Conservation (phyloP, 2,888 invertebrate genomes). For the Plagiodera versicolora region DNA sequence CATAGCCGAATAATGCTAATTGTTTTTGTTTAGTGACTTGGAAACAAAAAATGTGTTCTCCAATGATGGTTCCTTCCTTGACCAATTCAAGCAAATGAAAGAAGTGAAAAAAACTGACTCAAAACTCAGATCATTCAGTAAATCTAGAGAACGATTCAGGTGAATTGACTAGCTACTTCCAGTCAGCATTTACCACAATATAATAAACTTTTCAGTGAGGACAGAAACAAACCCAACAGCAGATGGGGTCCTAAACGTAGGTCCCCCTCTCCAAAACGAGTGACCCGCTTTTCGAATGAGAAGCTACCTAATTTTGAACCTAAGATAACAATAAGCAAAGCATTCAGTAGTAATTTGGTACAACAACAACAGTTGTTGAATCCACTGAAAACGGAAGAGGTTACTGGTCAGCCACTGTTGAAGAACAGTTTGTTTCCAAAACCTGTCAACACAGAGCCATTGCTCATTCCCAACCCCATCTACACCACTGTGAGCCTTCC, state of each 20-base stretch:
- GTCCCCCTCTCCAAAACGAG: slow-evolving; percentile 44
- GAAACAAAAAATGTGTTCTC: slow-evolving; percentile 63
- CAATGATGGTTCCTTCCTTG: slow-evolving; percentile 92
- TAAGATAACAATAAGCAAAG: slow-evolving; percentile 50
- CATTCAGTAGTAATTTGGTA: slow-evolving; percentile 38
- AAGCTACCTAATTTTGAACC: slow-evolving; percentile 46
- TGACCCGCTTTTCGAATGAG: slow-evolving; percentile 49
- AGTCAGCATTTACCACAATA: no score
- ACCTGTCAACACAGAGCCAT: neutral
- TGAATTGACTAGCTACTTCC: neutral
- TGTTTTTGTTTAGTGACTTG: slow-evolving; percentile 9
- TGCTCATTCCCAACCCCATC: slow-evolving; percentile 23
- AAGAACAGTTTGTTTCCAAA: slow-evolving; percentile 24
- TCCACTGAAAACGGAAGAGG: slow-evolving; percentile 41
- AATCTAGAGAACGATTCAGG: slow-evolving; percentile 39
- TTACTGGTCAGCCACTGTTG: slow-evolving; percentile 49
- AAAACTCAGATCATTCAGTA: slow-evolving; percentile 55
- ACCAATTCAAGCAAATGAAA: slow-evolving; percentile 80
- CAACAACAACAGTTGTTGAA: slow-evolving; percentile 22
- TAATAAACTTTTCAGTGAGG: slow-evolving; percentile 44
- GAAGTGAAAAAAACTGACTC: slow-evolving; percentile 59
- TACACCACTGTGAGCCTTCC: no score
- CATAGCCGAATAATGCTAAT: neutral
- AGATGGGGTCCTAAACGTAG: slow-evolving; percentile 45
- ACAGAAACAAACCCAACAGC: slow-evolving; percentile 38